Evolutionary conservation across 2,113 vertebrate genomes (phyloP).

Genomic region (Daboia siamensis): DNA sequence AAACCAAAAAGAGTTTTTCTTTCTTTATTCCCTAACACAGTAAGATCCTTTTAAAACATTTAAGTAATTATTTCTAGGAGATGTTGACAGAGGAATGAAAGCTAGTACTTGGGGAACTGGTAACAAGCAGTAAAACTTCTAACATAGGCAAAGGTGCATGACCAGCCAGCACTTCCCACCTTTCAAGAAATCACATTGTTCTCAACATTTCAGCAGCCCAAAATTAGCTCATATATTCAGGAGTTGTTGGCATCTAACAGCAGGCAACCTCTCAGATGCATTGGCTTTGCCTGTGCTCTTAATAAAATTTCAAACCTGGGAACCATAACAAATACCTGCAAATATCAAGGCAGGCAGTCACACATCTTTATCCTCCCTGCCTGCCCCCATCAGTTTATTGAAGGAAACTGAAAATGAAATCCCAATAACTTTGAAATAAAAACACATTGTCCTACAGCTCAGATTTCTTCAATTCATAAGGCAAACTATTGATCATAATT

Average conservation of each 20-base stretch:
- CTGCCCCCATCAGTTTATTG: background rate
- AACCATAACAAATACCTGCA: conserved; percentile 5
- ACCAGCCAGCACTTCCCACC: conserved; percentile 72
- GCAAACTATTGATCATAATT: background rate
- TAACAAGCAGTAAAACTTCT: conserved; percentile 60
- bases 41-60: conserved; percentile 59
- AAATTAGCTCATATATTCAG: conserved; percentile 81
- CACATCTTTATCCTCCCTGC: background rate
- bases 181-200: conserved; percentile 85
- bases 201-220: conserved; percentile 69
- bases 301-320: conserved; percentile 15
- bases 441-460: background rate
- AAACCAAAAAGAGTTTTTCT: background rate
- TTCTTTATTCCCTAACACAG: conserved; percentile 38
- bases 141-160: conserved; percentile 62
- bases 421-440: background rate
- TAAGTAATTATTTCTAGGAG: conserved; percentile 71
- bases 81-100: conserved; percentile 59
- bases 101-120: conserved; percentile 53
- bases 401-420: background rate
- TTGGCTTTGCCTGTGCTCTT: conserved; percentile 31
- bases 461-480: background rate
- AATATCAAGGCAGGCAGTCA: rapidly evolving
- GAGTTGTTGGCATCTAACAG: conserved; percentile 78
- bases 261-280: conserved; percentile 44